Base-by-base conservation (phyloP, 2,888 invertebrate species). In the Polydesmus complanatus region DNA sequence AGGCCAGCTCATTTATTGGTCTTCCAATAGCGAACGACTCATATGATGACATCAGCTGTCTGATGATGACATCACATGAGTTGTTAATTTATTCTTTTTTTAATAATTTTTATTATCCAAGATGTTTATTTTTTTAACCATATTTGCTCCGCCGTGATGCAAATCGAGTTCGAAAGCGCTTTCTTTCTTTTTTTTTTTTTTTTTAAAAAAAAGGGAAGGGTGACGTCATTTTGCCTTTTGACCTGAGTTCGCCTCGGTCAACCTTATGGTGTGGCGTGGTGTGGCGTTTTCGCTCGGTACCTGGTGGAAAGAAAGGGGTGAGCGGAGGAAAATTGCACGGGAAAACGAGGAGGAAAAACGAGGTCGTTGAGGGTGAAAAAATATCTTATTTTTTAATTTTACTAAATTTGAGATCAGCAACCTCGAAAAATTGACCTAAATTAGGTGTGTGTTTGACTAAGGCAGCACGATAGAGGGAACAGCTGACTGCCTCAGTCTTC, bases 1-100 rank as follows among this genome's bases (percentile, higher is more conserved):
- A 37, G 61, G 61, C 18, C 56, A 61, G 37, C 25, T 61, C 21
- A 63, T 63, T 48, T 58, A 62, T 25, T 63, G 63, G 63, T 60
- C 63, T 0, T 62, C 63, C 3, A 63, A 63, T 48, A 63, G 56
- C 25, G 63, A 63, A 26, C 56, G 58, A 54, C 61, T 63, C 55
- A 63, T 63, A 56, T 63, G 60, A 63, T 21, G 37, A 8, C 14
- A 37, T 37, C 14, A 5, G 5, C 5, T 8, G 14, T 8, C 5
- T 37, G 14, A 5, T 37, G 14, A 37, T 37, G 14, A 37, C 37
- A 14, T 14, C 37, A 37, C 14, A 37, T 37, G 37, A 37, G 37
- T 37, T 14, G 14, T 37, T 5, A 37, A 37, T 37, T 8, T 37
- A 37, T 37, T 8, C 14, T 37, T 37, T 37, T 37, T 37, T 37